Percentiles rank a stretch among this genome's conserved stretches.
phyloP scores from a whole-genome alignment of 1,140 invertebrate genomes.

The Asbolus verrucosus region DNA sequence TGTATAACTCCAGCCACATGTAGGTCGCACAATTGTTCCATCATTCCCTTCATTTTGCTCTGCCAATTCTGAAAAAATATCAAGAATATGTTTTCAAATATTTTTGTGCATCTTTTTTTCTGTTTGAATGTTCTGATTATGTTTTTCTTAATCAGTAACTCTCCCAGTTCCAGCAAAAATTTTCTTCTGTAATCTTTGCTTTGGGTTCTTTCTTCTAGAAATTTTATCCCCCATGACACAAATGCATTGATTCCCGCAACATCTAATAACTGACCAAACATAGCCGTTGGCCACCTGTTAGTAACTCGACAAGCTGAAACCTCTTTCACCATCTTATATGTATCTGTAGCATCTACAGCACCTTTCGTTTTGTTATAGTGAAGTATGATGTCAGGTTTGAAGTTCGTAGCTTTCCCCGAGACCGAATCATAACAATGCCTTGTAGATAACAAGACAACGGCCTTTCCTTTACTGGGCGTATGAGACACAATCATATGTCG shows the following conservation, averaged over 20 bases:
- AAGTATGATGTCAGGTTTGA: not conserved
- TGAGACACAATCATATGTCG: not conserved
- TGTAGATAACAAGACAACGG: not conserved
- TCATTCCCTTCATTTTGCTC: too few relatives aligned
- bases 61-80: too few relatives aligned
- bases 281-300: not conserved
- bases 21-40: too few relatives aligned
- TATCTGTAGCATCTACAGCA: not conserved
- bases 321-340: not conserved
- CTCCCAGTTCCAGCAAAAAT: not conserved
- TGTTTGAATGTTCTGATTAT: not conserved
- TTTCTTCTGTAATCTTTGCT: not conserved
- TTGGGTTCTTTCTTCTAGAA: not conserved
- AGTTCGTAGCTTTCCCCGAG: not conserved
- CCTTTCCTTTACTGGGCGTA: not conserved
- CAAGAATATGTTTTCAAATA: too few relatives aligned
- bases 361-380: not conserved
- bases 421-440: not conserved
- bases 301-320: not conserved
- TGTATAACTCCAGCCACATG: too few relatives aligned
- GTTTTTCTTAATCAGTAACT: not conserved
- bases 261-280: not conserved
- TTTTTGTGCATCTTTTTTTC: too few relatives aligned
- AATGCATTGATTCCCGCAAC: not conserved
- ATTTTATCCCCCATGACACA: not conserved